phyloP scores from a whole-genome alignment of 2,888 invertebrate genomes.

The Venusia cambrica region DNA sequence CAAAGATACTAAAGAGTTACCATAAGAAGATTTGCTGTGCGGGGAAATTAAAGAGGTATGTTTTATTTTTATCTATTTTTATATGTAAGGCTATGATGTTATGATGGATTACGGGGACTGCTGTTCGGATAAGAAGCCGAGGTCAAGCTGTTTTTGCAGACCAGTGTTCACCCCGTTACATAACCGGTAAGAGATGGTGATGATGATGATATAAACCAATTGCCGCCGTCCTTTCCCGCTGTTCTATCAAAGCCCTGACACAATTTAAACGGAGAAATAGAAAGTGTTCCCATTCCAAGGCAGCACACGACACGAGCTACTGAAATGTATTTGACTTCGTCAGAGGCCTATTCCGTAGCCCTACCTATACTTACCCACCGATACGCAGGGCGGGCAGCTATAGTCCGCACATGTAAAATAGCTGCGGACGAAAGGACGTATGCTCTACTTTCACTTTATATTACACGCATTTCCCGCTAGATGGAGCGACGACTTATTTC shows the following conservation, averaged over 20 bases:
- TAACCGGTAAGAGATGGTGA: too few relatives aligned
- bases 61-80: too few relatives aligned
- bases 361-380: conserved; percentile 67
- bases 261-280: conserved; percentile 56
- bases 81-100: too few relatives aligned
- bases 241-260: conserved; percentile 44
- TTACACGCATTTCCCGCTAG: conserved; percentile 8
- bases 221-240: too few relatives aligned
- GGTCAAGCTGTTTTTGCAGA: too few relatives aligned
- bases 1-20: too few relatives aligned
- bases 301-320: conserved; percentile 62
- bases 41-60: too few relatives aligned
- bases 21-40: too few relatives aligned
- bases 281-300: conserved; percentile 54
- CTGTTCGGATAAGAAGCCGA: too few relatives aligned
- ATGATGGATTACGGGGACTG: too few relatives aligned
- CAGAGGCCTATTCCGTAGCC: conserved; percentile 71
- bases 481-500: background rate
- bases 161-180: too few relatives aligned
- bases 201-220: too few relatives aligned
- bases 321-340: conserved; percentile 73
- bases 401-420: conserved; percentile 77
- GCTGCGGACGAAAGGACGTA: conserved; percentile 44
- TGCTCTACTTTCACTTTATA: conserved; percentile 53
- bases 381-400: conserved; percentile 72